Evolutionary conservation across 2,888 invertebrate species (phyloP), one percentile per base, ranked within the genome.

Genomic region (Chrysolina americana): DNA sequence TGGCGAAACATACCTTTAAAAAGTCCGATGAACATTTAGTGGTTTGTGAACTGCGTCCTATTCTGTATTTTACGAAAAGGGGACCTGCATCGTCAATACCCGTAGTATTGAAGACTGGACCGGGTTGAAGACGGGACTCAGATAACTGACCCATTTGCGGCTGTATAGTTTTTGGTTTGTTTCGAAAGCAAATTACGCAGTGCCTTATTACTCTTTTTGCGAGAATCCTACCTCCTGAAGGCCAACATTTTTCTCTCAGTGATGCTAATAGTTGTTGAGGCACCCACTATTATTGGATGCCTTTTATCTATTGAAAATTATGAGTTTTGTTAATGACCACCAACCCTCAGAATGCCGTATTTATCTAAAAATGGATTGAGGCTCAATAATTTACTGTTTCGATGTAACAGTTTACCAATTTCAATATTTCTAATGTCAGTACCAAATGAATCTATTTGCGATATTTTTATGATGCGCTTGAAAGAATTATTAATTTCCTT

Each of bases 141-240:
- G 66, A 50, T 23, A 66, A 17, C 9, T 59, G 21, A 19, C 59
- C 62, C 69, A 69, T 69, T 47, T 23, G 65, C 36, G 69, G 59
- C 28, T 69, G 69, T 41, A 41, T 44, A 41, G 47, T 23, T 48
- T 47, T 48, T 48, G 59, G 66, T 11, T 66, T 72, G 15, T 44
- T n/a, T 1, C 66, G 28, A 68, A 72, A 72, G 48, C 68, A 72
- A 21, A 6, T 63, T 3, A 72, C 21, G 23, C 66, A 72, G 11
- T 28, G 13, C n/a, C 50, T 28, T 11, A 68, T 19, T 28, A 53
- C 41, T 44, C 11, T 59, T 48, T 48, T 48, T 5, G 72, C 66
- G 13, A 72, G 50, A 15, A 15, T 62, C 8, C 72, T 65, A 28
- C 72, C 66, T 23, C 56, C 41, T n/a, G 47, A n/a, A 6, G 71